Percentiles rank a stretch among this genome's conserved stretches.
phyloP scores from a whole-genome alignment of 2,797 vertebrate species.

The Scomberomorus guttatus region DNA sequence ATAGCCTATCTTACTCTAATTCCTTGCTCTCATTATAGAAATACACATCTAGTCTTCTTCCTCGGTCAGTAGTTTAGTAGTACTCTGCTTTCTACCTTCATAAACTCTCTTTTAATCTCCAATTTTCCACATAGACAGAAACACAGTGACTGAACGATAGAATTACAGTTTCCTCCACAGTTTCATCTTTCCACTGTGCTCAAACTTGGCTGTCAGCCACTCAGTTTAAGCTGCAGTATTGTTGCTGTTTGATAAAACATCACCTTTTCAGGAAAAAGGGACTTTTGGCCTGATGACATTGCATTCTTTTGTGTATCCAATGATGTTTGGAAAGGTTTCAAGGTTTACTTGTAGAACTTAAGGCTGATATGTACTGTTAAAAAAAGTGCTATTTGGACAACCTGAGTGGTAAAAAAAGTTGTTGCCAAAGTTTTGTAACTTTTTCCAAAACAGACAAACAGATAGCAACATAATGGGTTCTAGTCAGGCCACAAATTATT shows the following conservation, averaged over 20 bases:
- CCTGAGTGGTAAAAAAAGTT: neutral
- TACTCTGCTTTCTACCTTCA: neutral
- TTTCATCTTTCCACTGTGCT: neutral
- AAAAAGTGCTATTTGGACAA: neutral
- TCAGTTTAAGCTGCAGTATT: neutral
- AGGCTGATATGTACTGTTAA: neutral
- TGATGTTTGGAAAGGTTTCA: slow-evolving; percentile 1
- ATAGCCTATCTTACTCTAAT: slow-evolving; percentile 15
- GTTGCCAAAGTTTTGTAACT: neutral
- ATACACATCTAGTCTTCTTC: neutral
- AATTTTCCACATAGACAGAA: neutral
- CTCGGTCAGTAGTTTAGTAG: too few species aligned
- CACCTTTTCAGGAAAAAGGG: neutral
- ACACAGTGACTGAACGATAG: neutral
- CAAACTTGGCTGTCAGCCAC: neutral
- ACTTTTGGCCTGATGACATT: neutral
- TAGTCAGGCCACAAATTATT: slow-evolving; percentile 31
- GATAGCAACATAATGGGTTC: slow-evolving; percentile 27
- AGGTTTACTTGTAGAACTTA: neutral
- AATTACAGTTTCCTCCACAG: neutral
- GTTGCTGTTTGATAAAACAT: neutral
- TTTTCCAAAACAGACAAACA: slow-evolving; percentile 8
- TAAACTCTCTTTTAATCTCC: neutral
- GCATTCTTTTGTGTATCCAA: neutral
- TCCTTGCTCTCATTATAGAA: neutral